Conservation (phyloP, 2,797 vertebrate genomes). For the Carduelis carduelis region DNA sequence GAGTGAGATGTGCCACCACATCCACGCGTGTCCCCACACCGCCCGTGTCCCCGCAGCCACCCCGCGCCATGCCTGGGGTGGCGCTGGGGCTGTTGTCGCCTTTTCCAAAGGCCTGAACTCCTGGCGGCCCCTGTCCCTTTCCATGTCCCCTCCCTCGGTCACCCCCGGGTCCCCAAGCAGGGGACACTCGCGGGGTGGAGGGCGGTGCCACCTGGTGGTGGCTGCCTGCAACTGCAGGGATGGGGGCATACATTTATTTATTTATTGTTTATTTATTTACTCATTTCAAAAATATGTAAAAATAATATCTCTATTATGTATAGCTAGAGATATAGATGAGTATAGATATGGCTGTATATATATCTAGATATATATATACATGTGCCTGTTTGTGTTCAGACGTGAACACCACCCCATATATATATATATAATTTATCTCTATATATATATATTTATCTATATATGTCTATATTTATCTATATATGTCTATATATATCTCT, state of each 20-base stretch:
- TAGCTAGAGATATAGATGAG: too few relatives aligned
- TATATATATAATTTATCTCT: too few relatives aligned
- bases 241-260: accelerated
- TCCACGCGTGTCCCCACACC: accelerated
- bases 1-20: neutral
- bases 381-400: neutral
- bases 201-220: neutral
- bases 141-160: neutral
- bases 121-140: neutral
- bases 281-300: neutral
- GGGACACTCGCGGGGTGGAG: accelerated
- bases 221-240: neutral
- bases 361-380: neutral
- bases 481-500: too few relatives aligned
- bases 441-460: too few relatives aligned
- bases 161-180: neutral
- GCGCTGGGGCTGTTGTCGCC: neutral
- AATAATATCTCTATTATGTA: neutral
- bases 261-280: too few relatives aligned
- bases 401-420: neutral
- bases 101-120: accelerated
- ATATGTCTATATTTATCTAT: neutral
- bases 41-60: neutral
- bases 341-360: accelerated
- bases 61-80: neutral